Evolutionary conservation across 1,140 invertebrate species (phyloP), one percentile per base, ranked within the genome.

Genomic region (Sitophilus oryzae): DNA sequence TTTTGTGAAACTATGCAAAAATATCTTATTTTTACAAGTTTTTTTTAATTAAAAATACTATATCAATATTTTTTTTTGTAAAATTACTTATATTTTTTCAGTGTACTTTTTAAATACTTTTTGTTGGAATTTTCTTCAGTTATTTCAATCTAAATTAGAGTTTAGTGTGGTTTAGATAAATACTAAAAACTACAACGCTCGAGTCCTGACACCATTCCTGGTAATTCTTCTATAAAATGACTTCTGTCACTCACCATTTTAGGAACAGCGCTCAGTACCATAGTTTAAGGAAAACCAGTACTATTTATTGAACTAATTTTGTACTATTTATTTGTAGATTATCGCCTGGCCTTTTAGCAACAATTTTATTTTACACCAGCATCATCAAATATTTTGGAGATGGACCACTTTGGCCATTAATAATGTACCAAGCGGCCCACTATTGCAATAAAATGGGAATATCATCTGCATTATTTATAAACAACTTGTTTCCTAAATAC

Each of bases 311-410:
- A 30, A 30, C 11, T 30, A 5, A 30, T 30, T 30, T 30, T 5
- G 15, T 16, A 14, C 5, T 30, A 8, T 35, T 16, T 50, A 10
- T 19, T 62, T 54, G 0, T 36, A 63, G 64, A 36, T 49, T 65
- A 40, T 52, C 40, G 18, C 64, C 64, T 19, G 56, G 47, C 14
- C 23, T 65, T 1, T n/a, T 62, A 3, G 64, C 64, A 4, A 60
- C 44, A 9, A 52, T 63, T 11, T 21, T 60, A 3, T 36, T 62
- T 18, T 51, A 65, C 23, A 56, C 48, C 10, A 47, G 36, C 18
- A n/a, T 65, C 23, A 37, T 61, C 10, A 65, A 63, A 53, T 60
- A 63, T 30, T 9, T 63, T 1, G 48, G 18, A 10, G 56, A 63
- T 21, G 64, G 64, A 3, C 64, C 64, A 0, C n/a, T 59, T 5